Evolutionary conservation across 2,888 invertebrate species (phyloP).

Genomic region (Megamerina dolium): DNA sequence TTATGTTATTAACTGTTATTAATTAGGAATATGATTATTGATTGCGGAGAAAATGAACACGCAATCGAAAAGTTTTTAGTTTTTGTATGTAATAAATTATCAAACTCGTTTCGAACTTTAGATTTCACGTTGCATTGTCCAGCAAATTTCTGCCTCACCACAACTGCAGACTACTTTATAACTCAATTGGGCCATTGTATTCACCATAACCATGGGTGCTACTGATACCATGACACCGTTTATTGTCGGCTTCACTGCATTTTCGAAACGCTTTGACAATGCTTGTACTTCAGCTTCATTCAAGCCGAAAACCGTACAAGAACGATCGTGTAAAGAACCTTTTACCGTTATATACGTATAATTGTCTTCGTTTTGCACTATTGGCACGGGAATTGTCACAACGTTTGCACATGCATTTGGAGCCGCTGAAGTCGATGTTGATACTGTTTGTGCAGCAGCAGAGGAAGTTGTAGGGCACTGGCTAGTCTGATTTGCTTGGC

Average conservation of each 20-base stretch:
- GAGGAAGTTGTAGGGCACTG: slow-evolving; percentile 22
- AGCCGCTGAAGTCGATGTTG: slow-evolving; percentile 20
- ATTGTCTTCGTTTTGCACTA: slow-evolving; percentile 53
- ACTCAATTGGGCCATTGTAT: slow-evolving; percentile 69
- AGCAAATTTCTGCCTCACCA: slow-evolving; percentile 74
- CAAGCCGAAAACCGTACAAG: slow-evolving; percentile 72
- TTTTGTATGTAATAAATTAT: too few relatives aligned
- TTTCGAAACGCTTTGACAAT: slow-evolving; percentile 63
- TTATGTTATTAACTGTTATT: too few relatives aligned
- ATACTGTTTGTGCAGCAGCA: slow-evolving; percentile 21
- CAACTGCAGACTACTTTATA: slow-evolving; percentile 72
- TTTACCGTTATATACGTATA: slow-evolving; percentile 72
- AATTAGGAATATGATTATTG: too few relatives aligned
- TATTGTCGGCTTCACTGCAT: slow-evolving; percentile 58
- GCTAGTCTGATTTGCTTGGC: slow-evolving; percentile 2
- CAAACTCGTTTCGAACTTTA: slow-evolving; percentile 50
- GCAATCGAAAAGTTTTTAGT: too few relatives aligned
- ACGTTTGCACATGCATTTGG: slow-evolving; percentile 31
- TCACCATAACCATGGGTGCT: slow-evolving; percentile 64
- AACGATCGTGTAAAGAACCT: slow-evolving; percentile 69
- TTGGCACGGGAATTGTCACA: slow-evolving; percentile 49
- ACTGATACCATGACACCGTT: slow-evolving; percentile 69
- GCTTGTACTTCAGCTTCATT: slow-evolving; percentile 65
- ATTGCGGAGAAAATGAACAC: too few relatives aligned
- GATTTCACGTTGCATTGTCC: slow-evolving; percentile 75